These are phyloP conservation scores for Solea senegalensis DNA, from an alignment of 2,113 vertebrate genomes.

Conservation along the genomic window DNA sequence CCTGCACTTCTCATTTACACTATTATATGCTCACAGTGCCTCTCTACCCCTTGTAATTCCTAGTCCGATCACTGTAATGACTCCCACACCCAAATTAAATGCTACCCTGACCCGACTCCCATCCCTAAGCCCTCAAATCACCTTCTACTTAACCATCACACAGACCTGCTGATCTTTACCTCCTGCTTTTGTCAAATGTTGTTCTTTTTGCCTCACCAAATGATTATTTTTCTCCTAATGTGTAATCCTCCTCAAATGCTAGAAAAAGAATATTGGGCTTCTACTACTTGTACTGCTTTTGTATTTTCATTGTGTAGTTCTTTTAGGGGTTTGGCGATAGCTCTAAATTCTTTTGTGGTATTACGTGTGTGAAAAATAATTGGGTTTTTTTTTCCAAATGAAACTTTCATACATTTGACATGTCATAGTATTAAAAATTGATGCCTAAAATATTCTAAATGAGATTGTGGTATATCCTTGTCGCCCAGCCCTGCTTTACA, in stretches of 20 bases:
- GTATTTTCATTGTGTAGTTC: slow-evolving; percentile 36
- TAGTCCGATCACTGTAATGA: slow-evolving; percentile 31
- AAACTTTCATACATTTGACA: neutral
- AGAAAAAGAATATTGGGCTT: slow-evolving; percentile 37
- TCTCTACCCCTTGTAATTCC: slow-evolving; percentile 13
- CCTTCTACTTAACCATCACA: slow-evolving; percentile 47
- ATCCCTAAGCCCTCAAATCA: slow-evolving; percentile 50
- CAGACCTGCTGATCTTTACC: slow-evolving; percentile 49
- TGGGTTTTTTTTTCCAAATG: neutral
- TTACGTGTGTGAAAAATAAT: neutral
- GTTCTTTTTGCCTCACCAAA: slow-evolving; percentile 43
- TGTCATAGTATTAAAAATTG: neutral
- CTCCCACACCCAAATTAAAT: slow-evolving; percentile 41
- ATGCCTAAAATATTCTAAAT: neutral
- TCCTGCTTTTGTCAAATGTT: slow-evolving; percentile 61
- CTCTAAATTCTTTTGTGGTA: neutral
- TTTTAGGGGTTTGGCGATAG: slow-evolving; percentile 43
- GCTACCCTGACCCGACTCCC: slow-evolving; percentile 17
- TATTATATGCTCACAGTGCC: slow-evolving; percentile 32
- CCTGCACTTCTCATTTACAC: slow-evolving; percentile 24
- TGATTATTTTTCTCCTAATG: slow-evolving; percentile 43
- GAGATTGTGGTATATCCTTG: slow-evolving; percentile 8
- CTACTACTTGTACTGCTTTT: slow-evolving; percentile 52
- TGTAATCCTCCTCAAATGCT: slow-evolving; percentile 32
- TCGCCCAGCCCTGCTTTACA: slow-evolving; percentile 46